Percentiles rank a stretch among this genome's conserved stretches.
Conservation (phyloP, 2,888 invertebrate genomes). For the Cremastinae sp. region DNA sequence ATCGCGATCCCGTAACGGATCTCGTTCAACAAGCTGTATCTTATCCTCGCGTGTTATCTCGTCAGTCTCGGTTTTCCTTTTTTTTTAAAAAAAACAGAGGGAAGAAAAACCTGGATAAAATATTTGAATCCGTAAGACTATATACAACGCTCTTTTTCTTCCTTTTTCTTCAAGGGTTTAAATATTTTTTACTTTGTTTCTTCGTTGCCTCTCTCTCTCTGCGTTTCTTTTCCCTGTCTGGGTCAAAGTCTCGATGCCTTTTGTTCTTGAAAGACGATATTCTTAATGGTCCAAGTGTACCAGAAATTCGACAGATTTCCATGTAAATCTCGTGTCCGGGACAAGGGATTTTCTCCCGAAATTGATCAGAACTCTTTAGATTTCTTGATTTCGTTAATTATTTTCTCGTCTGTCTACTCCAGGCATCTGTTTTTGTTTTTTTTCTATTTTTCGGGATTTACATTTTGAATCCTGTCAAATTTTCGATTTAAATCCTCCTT, state of each 20-base stretch:
- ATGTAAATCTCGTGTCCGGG: conserved; percentile 24
- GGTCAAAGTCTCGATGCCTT: conserved; percentile 38
- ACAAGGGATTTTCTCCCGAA: conserved; percentile 27
- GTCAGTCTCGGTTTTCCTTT: conserved; percentile 54
- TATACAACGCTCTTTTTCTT: conserved; percentile 27
- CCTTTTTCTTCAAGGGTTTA: conserved; percentile 21
- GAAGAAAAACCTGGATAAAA: conserved; percentile 23
- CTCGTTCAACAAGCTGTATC: conserved; percentile 60
- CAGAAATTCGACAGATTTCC: conserved; percentile 16
- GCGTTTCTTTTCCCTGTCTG: background rate
- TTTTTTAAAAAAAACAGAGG: too few relatives aligned
- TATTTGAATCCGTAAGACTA: conserved; percentile 12
- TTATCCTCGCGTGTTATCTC: conserved; percentile 52
- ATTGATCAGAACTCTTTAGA: conserved; percentile 15
- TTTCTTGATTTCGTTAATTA: conserved; percentile 1
- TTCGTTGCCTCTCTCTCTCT: conserved; percentile 4
- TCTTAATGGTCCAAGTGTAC: conserved; percentile 33
- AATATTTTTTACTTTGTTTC: background rate
- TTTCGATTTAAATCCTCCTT: too few relatives aligned
- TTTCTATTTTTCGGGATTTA: too few relatives aligned
- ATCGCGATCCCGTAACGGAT: conserved; percentile 58
- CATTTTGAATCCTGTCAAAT: too few relatives aligned
- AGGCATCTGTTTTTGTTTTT: too few relatives aligned
- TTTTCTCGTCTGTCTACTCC: background rate
- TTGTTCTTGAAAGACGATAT: conserved; percentile 37